These are phyloP conservation scores for Zhuqinia jingwanae DNA, from an alignment of 2,888 invertebrate genomes.

Conservation along the genomic window DNA sequence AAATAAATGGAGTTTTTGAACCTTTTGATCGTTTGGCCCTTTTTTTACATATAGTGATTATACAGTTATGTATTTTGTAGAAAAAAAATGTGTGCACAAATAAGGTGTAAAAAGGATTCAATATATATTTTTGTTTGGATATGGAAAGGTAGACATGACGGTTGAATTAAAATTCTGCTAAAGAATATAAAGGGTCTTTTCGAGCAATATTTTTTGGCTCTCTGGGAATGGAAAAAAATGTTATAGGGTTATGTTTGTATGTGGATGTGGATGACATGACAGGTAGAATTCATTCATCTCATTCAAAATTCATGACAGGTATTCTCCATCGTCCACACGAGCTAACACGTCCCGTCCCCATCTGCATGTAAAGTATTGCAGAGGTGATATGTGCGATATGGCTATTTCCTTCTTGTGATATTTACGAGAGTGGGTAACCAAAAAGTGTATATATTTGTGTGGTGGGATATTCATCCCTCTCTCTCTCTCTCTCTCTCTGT, in stretches of 20 bases:
- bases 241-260: neutral
- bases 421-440: too few relatives aligned
- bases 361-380: neutral
- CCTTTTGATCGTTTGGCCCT: constrained; percentile 36
- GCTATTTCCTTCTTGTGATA: neutral
- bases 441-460: too few relatives aligned
- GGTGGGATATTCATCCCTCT: neutral
- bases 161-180: constrained; percentile 37
- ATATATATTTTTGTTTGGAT: neutral
- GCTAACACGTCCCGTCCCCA: constrained; percentile 34
- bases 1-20: constrained; percentile 54
- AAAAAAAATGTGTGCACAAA: constrained; percentile 47
- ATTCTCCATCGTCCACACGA: constrained; percentile 55
- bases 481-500: too few relatives aligned
- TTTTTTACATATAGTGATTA: constrained; percentile 31
- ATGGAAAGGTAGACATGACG: neutral
- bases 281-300: constrained; percentile 53
- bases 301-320: constrained; percentile 68
- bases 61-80: constrained; percentile 19
- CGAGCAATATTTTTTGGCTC: constrained; percentile 13
- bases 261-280: constrained; percentile 47
- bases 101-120: constrained; percentile 50
- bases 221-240: constrained; percentile 10
- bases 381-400: constrained; percentile 1
- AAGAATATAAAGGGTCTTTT: neutral